Conservation (phyloP, 2,888 invertebrate genomes). For the Didymodactylos carnosus region DNA sequence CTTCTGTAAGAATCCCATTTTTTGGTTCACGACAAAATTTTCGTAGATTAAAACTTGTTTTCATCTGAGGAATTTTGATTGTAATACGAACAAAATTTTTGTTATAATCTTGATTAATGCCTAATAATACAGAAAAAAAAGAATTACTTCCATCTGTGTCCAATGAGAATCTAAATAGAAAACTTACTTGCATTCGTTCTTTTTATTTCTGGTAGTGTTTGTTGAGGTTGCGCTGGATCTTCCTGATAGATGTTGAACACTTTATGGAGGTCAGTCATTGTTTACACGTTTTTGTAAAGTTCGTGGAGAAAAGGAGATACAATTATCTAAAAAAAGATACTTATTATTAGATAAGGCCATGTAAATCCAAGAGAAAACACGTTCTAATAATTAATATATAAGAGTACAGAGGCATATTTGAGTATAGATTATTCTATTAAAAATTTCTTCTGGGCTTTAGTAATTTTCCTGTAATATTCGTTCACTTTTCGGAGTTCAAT, state of each 20-base stretch:
- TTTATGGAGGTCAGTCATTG: neutral
- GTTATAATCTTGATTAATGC: constrained; percentile 6
- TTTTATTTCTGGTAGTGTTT: neutral
- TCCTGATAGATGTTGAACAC: neutral
- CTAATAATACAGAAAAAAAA: neutral
- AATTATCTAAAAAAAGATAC: no score
- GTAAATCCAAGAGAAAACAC: no score
- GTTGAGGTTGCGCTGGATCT: neutral
- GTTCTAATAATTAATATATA: no score
- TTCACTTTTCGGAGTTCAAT: no score
- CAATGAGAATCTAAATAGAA: neutral
- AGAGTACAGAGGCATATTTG: no score
- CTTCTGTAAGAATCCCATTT: neutral
- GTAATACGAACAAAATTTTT: constrained; percentile 7
- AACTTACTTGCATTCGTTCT: neutral
- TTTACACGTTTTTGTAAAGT: no score
- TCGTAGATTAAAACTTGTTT: neutral
- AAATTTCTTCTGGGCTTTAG: no score
- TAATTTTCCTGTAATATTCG: no score
- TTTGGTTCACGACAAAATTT: neutral
- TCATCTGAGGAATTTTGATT: constrained; percentile 5
- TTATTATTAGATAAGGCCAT: no score
- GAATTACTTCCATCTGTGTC: neutral
- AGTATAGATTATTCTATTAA: no score
- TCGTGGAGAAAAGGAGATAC: no score